Evolutionary conservation across 2,888 invertebrate genomes (phyloP).

Genomic region (Lasioglossum marginatum): DNA sequence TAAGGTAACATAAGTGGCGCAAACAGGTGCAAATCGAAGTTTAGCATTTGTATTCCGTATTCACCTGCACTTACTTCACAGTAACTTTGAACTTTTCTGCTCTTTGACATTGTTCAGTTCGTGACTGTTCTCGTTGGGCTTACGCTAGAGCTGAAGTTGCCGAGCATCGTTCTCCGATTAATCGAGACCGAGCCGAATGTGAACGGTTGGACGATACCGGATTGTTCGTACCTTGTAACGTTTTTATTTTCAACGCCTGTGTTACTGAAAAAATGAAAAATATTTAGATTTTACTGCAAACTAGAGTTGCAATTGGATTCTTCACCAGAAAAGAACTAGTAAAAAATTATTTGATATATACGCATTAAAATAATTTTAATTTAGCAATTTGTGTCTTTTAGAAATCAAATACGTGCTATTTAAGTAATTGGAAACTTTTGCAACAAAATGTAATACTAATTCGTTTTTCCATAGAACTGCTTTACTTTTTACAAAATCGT

Average conservation of each 20-base stretch:
- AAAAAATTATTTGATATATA: background rate
- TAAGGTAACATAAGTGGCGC: conserved; percentile 70
- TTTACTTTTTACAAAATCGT: background rate
- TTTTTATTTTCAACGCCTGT: background rate
- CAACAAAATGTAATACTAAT: background rate
- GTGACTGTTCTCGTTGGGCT: conserved; percentile 71
- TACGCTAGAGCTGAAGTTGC: conserved; percentile 67
- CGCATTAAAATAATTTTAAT: background rate
- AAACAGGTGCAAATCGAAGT: conserved; percentile 31
- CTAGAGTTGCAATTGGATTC: background rate
- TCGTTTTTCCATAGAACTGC: background rate
- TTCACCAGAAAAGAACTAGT: background rate
- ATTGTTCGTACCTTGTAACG: background rate
- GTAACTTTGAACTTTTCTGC: conserved; percentile 41
- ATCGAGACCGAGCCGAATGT: conserved; percentile 34
- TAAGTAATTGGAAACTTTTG: background rate
- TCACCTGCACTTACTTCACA: conserved; percentile 56
- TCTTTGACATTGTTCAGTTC: conserved; percentile 58
- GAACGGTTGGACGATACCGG: conserved; percentile 17
- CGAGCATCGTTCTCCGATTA: conserved; percentile 51
- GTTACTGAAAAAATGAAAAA: background rate
- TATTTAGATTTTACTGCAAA: background rate
- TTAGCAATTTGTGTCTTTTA: background rate
- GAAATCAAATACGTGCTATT: background rate
- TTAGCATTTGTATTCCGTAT: conserved; percentile 31